Conservation (phyloP, 2,888 invertebrate genomes). For the Hydraecia micacea region DNA sequence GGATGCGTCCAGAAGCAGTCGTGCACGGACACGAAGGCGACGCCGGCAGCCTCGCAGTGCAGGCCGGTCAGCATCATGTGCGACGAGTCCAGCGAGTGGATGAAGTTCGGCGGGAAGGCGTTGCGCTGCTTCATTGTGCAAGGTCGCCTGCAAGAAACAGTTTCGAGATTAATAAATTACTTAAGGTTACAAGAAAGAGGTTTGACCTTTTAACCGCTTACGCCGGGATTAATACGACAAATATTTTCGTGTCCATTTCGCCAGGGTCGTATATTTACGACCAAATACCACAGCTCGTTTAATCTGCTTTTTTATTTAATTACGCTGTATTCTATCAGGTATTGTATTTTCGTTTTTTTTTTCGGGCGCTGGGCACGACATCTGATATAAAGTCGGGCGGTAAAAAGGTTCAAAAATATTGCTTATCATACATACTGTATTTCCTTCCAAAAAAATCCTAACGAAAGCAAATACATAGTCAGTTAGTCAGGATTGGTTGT, state of each 20-base stretch:
- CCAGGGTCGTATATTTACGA: too few relatives aligned
- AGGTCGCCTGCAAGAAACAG: conserved; percentile 90
- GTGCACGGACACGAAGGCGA: conserved; percentile 99
- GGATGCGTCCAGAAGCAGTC: conserved; percentile 99
- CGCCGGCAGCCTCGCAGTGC: conserved; percentile 94
- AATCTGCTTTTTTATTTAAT: too few relatives aligned
- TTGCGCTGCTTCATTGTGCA: conserved; percentile 97
- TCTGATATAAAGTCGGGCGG: too few relatives aligned
- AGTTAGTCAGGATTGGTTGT: not conserved
- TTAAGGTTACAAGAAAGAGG: not conserved
- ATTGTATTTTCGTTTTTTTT: too few relatives aligned
- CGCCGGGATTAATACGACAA: too few relatives aligned
- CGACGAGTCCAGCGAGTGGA: conserved; percentile 99
- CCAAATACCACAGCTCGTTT: too few relatives aligned
- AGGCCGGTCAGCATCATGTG: conserved; percentile 99
- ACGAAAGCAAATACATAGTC: not conserved
- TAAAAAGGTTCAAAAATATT: too few relatives aligned
- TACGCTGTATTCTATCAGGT: too few relatives aligned
- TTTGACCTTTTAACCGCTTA: too few relatives aligned
- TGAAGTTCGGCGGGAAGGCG: conserved; percentile 99
- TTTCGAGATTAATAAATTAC: not conserved
- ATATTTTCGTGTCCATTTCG: too few relatives aligned
- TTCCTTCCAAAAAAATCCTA: not conserved
- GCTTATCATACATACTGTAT: too few relatives aligned
- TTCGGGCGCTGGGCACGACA: too few relatives aligned